phyloP scores from a whole-genome alignment of 2,113 vertebrate species.

The Pitta sordida region DNA sequence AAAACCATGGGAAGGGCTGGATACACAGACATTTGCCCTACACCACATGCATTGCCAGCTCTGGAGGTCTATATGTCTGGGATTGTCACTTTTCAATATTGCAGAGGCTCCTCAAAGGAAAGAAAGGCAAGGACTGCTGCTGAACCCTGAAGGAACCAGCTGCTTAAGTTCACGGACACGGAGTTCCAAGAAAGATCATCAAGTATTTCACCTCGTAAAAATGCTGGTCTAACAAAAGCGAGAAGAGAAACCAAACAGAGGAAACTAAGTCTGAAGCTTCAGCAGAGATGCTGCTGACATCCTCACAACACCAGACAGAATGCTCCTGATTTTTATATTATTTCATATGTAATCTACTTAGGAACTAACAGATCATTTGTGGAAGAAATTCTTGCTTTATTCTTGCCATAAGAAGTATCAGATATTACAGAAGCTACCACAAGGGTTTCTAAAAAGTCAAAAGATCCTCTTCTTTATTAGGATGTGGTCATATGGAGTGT shows the following conservation, averaged over 20 bases:
- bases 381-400: background rate
- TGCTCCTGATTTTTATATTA: background rate
- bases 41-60: background rate
- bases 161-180: background rate
- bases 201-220: background rate
- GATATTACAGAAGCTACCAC: background rate
- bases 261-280: constrained; percentile 11
- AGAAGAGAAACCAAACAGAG: background rate
- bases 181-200: background rate
- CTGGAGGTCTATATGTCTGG: background rate
- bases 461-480: background rate
- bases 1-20: background rate
- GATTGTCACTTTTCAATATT: background rate
- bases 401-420: background rate
- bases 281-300: background rate
- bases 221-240: background rate
- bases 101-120: background rate
- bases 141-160: background rate
- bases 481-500: background rate
- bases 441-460: background rate
- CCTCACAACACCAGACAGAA: background rate
- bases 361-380: background rate
- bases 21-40: background rate
- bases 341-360: background rate
- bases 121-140: background rate